Conservation (phyloP, 2,888 invertebrate genomes). For the Xestoiulus laeticollis region DNA sequence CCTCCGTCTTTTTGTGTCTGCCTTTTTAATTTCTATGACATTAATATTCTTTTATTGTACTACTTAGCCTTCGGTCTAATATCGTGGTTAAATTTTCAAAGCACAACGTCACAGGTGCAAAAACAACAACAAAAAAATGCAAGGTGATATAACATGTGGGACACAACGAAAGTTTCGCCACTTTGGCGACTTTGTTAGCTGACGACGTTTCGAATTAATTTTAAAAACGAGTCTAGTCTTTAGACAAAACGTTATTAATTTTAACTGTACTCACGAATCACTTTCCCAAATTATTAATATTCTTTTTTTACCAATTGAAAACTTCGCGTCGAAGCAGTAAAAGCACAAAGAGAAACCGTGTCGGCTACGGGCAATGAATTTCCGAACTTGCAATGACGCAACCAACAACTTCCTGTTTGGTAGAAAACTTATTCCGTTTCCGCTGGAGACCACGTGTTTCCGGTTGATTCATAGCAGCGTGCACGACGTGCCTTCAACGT, state of each 20-base stretch:
- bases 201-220: background rate
- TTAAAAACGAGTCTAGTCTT: background rate
- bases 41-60: slow-evolving; percentile 28
- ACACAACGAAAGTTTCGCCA: slow-evolving; percentile 2
- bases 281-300: background rate
- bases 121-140: background rate
- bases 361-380: slow-evolving; percentile 48
- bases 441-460: background rate
- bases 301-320: background rate
- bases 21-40: background rate
- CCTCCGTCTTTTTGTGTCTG: background rate
- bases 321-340: background rate
- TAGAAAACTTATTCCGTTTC: background rate
- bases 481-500: background rate
- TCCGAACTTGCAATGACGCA: slow-evolving; percentile 44
- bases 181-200: background rate
- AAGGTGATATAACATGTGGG: background rate
- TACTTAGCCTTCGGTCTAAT: background rate
- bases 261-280: background rate
- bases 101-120: background rate
- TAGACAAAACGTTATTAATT: background rate
- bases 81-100: background rate
- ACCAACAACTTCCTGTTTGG: background rate
- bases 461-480: background rate
- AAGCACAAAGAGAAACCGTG: slow-evolving; percentile 37